Base-by-base conservation (phyloP, 23 tunicate species). In the Halocynthia aurantium region DNA sequence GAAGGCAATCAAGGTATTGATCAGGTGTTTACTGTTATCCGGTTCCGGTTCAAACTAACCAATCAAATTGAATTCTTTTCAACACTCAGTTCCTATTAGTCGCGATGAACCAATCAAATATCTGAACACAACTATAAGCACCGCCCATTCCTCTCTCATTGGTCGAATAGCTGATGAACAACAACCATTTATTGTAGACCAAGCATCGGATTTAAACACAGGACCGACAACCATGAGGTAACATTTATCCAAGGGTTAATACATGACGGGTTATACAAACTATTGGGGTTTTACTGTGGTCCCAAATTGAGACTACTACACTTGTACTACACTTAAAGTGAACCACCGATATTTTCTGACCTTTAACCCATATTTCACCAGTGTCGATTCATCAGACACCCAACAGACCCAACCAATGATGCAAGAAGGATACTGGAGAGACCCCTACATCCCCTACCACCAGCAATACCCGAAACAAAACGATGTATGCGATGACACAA, bases 161-260 rank as follows among this genome's bases (percentile, higher is more conserved):
- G 70, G 70, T 65, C 70, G 70, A 15, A 31, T 31, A 31, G 9
- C 31, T 0, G 70, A 65, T 65, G 70, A 65, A 15, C 70, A 65
- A 1, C 70, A 65, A 15, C 17, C 31, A 0, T 65, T 65, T 65
- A 65, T 65, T 15, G 31, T 40, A 40, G 70, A 65, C 22, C 70
- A 65, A 10, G 17, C 70, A 20, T 15, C 70, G 9, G 70, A 65
- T 65, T 8, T 10, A 49, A 65, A 65, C 70, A 65, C 70, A 10
- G 70, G 70, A 8, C 70, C 70, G 31, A 40, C 15, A 65, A 15
- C 70, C 17, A 65, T 31, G 44, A 31, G 44, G 44, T 31, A 31
- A 31, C 1, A 31, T 4, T 31, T 31, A 31, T 31, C 44, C 4
- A 31, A 31, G 44, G 44, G 44, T 31, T n/a, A n/a, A n/a, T n/a